Base-by-base conservation (phyloP, 2,888 invertebrate genomes). In the Nephrotoma appendiculata region DNA sequence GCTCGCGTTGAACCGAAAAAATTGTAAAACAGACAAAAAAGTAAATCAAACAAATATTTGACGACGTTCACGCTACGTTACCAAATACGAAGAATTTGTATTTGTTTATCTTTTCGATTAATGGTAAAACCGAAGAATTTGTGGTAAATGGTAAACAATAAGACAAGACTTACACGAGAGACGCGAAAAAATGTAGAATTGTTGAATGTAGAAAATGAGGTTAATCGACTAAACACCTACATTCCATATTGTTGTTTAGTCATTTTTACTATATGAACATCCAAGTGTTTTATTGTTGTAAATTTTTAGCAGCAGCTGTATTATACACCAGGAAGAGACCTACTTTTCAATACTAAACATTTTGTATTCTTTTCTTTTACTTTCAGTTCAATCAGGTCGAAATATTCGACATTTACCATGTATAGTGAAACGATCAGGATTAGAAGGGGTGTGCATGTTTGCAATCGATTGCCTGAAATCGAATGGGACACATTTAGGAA, bases 391-490 rank as follows among this genome's bases (percentile, higher is more conserved):
- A 89, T 92, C 94, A 90, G 97, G 96, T 89, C 95, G 97, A 89
- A 97, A 97, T 91, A 98, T 98, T 90, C 94, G 97, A 90, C 97
- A 97, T 90, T 92, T 97, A 89, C 96, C 97, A 43, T 98, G 98
- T 92, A 95, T 97, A 90, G 96, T 96, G 87, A 94, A 96, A 90
- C 94, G 95, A 90, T 95, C 95, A 44, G 95, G 95, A 48, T 94
- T 96, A 88, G 95, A 95, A 88, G 98, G 98, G 0, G 93, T 96
- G 0, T 98, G 98, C 90, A 98, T 98, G 98, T 98, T 98, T 90
- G 98, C 97, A 87, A 97, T 97, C 91, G 96, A 98, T 89, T 98
- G 98, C 91, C 94, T 96, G 85, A 96, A 97, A 92, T 94, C 96
- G 87, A 98, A 98, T 90, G 98, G 98, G 83, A 96, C 97, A 0